phyloP scores from a whole-genome alignment of 2,797 vertebrate genomes.

The Anniella stebbinsi region DNA sequence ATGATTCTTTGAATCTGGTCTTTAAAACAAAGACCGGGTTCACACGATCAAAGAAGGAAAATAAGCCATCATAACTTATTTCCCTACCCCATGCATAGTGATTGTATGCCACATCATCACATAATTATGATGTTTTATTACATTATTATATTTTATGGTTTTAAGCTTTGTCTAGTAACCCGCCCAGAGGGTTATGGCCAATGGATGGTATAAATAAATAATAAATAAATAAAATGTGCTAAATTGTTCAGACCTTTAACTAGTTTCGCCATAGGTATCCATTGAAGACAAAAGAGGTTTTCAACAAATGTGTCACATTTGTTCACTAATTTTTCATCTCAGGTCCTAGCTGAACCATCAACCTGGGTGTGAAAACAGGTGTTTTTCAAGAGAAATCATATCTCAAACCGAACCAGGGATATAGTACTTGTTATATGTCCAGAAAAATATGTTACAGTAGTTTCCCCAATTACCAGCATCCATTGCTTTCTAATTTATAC shows the following conservation, averaged over 20 bases:
- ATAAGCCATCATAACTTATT: too few relatives aligned
- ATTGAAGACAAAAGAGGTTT: slow-evolving; percentile 72
- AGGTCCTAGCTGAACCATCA: slow-evolving; percentile 60
- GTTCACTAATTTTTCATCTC: slow-evolving; percentile 69
- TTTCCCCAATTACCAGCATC: slow-evolving; percentile 51
- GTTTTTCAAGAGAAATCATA: slow-evolving; percentile 58
- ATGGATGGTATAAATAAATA: too few relatives aligned
- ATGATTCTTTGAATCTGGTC: too few relatives aligned
- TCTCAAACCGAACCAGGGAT: slow-evolving; percentile 43
- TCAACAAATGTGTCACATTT: slow-evolving; percentile 69
- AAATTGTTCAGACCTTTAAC: slow-evolving; percentile 74
- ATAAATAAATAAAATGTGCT: slow-evolving; percentile 36
- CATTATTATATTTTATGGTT: too few relatives aligned
- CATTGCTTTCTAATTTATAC: slow-evolving; percentile 54
- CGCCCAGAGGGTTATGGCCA: too few relatives aligned
- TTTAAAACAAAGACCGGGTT: too few relatives aligned
- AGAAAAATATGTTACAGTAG: slow-evolving; percentile 53
- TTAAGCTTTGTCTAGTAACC: too few relatives aligned
- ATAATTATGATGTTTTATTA: too few relatives aligned
- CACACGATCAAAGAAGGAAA: too few relatives aligned
- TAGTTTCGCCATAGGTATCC: slow-evolving; percentile 74
- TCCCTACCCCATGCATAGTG: too few relatives aligned
- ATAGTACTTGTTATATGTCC: slow-evolving; percentile 50
- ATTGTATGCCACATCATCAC: too few relatives aligned
- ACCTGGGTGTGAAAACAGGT: slow-evolving; percentile 52